Percentiles rank a stretch among this genome's conserved stretches.
phyloP scores from a whole-genome alignment of 2,797 vertebrate species.

The Knipowitschia caucasica region DNA sequence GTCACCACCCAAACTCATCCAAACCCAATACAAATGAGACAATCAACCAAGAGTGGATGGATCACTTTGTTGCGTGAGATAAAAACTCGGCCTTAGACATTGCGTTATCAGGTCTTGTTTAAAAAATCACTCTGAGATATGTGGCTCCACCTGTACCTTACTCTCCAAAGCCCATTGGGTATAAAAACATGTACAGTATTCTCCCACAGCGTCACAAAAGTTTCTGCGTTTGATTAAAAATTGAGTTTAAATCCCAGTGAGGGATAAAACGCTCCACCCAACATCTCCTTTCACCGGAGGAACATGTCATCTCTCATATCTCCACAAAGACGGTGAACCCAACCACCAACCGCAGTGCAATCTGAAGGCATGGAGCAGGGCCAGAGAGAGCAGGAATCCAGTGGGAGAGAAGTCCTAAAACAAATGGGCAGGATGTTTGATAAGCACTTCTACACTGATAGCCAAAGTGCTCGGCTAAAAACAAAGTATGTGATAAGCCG shows the following conservation, averaged over 20 bases:
- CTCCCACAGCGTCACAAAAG: not conserved
- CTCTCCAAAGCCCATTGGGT: not conserved
- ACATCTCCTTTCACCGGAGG: slow-evolving; percentile 25
- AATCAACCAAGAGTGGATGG: too few relatives aligned
- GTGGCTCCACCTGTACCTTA: not conserved
- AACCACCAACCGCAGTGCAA: too few relatives aligned
- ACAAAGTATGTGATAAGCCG: slow-evolving; percentile 42
- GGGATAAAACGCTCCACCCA: slow-evolving; percentile 36
- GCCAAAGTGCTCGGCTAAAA: slow-evolving; percentile 40
- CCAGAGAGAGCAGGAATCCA: slow-evolving; percentile 46
- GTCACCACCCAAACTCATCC: too few relatives aligned
- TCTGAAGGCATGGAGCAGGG: not conserved
- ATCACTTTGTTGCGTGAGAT: too few relatives aligned
- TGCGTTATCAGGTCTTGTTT: too few relatives aligned
- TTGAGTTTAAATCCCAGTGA: slow-evolving; percentile 27
- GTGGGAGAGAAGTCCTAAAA: slow-evolving; percentile 49
- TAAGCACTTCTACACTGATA: slow-evolving; percentile 48
- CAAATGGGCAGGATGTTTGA: slow-evolving; percentile 54
- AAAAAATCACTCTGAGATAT: too few relatives aligned
- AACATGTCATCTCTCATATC: slow-evolving; percentile 53
- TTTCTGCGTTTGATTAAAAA: slow-evolving; percentile 24
- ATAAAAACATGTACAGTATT: not conserved
- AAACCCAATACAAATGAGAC: too few relatives aligned
- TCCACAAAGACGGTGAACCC: too few relatives aligned
- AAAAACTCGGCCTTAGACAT: too few relatives aligned